Conservation (phyloP, 2,113 vertebrate species). For the Microcebus ravelobensis region DNA sequence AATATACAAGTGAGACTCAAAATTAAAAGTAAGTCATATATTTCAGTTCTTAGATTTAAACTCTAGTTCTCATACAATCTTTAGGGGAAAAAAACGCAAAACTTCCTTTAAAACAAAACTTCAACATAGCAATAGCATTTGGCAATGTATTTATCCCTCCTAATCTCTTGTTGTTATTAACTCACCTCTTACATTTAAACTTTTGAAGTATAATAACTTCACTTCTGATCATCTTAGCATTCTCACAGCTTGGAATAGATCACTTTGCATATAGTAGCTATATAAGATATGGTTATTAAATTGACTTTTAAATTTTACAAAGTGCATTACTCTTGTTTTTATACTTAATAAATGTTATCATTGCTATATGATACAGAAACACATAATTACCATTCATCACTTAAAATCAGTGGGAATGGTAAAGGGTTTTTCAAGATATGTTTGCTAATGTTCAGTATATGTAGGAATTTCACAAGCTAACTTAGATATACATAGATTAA, state of each 20-base stretch:
- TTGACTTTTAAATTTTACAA: background rate
- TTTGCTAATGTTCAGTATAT: background rate
- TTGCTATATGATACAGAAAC: background rate
- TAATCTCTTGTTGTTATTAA: constrained; percentile 28
- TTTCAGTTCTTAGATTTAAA: background rate
- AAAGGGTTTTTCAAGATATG: background rate
- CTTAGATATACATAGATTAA: background rate
- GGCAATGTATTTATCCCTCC: background rate
- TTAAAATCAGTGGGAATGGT: background rate
- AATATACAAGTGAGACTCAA: background rate
- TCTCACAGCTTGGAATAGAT: background rate
- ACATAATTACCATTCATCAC: background rate
- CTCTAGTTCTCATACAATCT: background rate
- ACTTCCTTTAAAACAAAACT: constrained; percentile 14
- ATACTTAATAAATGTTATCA: background rate
- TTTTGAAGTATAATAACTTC: background rate
- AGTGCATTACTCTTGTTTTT: background rate
- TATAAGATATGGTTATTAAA: background rate
- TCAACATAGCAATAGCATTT: background rate
- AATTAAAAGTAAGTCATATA: background rate
- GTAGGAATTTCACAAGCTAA: background rate
- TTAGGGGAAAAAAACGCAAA: background rate
- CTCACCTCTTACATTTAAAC: background rate
- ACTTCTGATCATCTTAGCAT: background rate
- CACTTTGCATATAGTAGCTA: background rate